These are phyloP conservation scores for Tethea ocularis DNA, from an alignment of 2,888 invertebrate species.

Conservation along the genomic window DNA sequence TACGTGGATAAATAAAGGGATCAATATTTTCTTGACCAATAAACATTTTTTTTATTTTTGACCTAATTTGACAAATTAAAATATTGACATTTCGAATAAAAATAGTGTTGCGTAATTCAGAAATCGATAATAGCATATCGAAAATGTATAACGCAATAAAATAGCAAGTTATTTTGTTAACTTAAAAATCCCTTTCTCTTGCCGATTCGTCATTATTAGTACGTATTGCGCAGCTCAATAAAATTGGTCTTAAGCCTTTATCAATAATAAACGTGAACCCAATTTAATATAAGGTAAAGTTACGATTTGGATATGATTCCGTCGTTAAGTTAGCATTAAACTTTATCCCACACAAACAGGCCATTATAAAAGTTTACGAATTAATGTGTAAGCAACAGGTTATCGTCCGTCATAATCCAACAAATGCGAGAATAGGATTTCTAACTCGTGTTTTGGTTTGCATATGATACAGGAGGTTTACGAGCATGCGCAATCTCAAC, in stretches of 20 bases:
- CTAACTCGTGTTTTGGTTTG: slow-evolving; percentile 68
- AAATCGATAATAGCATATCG: slow-evolving; percentile 20
- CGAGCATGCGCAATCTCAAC: slow-evolving; percentile 70
- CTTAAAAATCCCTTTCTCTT: slow-evolving; percentile 20
- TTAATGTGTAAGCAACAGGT: slow-evolving; percentile 80
- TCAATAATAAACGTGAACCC: slow-evolving; percentile 28
- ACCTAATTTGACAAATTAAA: slow-evolving; percentile 20
- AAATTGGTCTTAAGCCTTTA: slow-evolving; percentile 24
- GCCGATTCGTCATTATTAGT: slow-evolving; percentile 23
- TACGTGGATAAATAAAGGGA: too few relatives aligned
- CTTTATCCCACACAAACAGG: slow-evolving; percentile 37
- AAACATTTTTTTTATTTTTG: too few relatives aligned
- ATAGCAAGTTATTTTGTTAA: slow-evolving; percentile 6
- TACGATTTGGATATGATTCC: slow-evolving; percentile 29
- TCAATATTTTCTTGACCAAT: too few relatives aligned
- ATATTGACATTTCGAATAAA: slow-evolving; percentile 7
- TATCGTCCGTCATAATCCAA: slow-evolving; percentile 70
- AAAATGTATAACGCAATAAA: slow-evolving; percentile 20
- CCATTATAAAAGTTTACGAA: slow-evolving; percentile 62
- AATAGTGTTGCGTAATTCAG: slow-evolving; percentile 43
- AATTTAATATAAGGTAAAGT: slow-evolving; percentile 19
- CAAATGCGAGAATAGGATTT: slow-evolving; percentile 78
- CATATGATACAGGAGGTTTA: slow-evolving; percentile 57
- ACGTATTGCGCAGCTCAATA: slow-evolving; percentile 50
- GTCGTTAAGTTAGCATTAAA: slow-evolving; percentile 23